Evolutionary conservation across 2,888 invertebrate species (phyloP), one percentile per base, ranked within the genome.

Genomic region (Chloroclysta siterata): DNA sequence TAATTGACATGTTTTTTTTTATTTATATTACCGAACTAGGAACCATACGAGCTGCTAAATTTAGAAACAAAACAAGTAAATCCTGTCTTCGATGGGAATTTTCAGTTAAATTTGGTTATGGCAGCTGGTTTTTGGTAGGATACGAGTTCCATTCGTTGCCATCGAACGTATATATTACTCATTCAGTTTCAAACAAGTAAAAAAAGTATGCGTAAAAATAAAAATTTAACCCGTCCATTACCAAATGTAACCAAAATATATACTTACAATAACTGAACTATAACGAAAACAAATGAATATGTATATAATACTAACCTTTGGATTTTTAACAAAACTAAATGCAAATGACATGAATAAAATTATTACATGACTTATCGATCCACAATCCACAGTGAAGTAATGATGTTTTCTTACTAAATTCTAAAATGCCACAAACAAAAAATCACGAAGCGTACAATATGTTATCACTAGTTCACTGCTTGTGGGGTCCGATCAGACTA

Each of bases 21-120:
- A 66, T 69, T 81, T 88, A 88, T 88, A 90, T 92, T 89, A 92
- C 91, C 89, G 87, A 90, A 88, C 93, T 93, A 93, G 93, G 93
- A 93, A 93, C 93, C 90, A 92, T 93, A 90, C 88, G 93, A 90
- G 91, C 92, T 90, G 90, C 89, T 93, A 93, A 90, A 90, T 93
- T 93, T 92, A 89, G 90, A 90, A 88, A 87, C 81, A 82, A 83
- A 88, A 84, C 78, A 76, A 76, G 80, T 77, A 78, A 85, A 84
- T 83, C 87, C 83, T 84, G 80, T 82, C 17, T 17, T 46, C 84
- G 82, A 78, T 81, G 83, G 82, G 79, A 79, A 66, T 75, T 71
- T 80, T 77, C 67, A 78, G 80, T 81, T 80, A 75, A 71, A 81
- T 83, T 84, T 82, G 84, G 82, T 79, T 78, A 83, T 77, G 79